Percentiles rank a stretch among this genome's conserved stretches.
Conservation (phyloP, 2,113 vertebrate species). For the Raja brachyura region DNA sequence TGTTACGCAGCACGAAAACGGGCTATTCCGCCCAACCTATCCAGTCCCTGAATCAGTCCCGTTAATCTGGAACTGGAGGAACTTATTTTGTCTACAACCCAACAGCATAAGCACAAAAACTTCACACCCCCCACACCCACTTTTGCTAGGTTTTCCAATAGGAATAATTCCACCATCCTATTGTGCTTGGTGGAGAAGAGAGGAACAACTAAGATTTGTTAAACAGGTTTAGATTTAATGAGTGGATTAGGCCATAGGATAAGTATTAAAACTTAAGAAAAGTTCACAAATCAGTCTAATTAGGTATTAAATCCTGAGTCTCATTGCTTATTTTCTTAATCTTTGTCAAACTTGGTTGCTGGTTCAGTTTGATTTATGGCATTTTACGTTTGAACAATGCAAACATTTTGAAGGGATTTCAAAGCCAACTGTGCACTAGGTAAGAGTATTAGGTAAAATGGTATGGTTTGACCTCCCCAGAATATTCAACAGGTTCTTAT, state of each 20-base stretch:
- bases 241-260: background rate
- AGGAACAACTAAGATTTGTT: background rate
- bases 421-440: background rate
- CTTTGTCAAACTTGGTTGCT: background rate
- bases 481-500: background rate
- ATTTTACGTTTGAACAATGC: background rate
- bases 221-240: background rate
- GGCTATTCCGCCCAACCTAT: too few relatives aligned
- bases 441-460: background rate
- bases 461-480: background rate
- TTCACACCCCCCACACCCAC: too few relatives aligned
- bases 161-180: background rate
- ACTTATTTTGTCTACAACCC: too few relatives aligned
- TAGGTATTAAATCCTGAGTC: background rate
- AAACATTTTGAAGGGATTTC: background rate
- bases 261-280: background rate
- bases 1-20: too few relatives aligned
- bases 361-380: background rate
- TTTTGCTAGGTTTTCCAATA: background rate
- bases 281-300: background rate
- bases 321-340: background rate
- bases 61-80: too few relatives aligned
- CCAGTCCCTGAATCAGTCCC: too few relatives aligned
- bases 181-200: background rate
- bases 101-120: too few relatives aligned